Conservation (phyloP, 2,797 vertebrate species). For the Chromobotia macracanthus region DNA sequence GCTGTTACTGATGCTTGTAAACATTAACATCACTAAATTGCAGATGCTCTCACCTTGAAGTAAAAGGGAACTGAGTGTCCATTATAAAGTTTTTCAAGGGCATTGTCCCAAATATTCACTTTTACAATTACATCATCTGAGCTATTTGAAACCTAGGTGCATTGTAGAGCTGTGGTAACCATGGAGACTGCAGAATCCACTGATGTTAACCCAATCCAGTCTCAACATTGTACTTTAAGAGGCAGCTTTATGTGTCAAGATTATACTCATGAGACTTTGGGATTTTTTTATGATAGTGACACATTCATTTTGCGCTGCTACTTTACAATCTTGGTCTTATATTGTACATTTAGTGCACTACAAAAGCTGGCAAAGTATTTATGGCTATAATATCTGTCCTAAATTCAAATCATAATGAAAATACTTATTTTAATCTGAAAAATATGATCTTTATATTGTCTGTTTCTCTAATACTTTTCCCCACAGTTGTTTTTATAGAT, state of each 20-base stretch:
- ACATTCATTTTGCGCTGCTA: neutral
- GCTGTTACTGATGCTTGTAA: too few relatives aligned
- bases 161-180: slow-evolving; percentile 17
- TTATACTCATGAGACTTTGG: neutral
- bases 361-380: neutral
- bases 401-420: neutral
- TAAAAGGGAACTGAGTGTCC: neutral
- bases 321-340: too few relatives aligned
- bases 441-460: too few relatives aligned
- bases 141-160: slow-evolving; percentile 27
- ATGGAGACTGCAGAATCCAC: slow-evolving; percentile 40
- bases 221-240: slow-evolving; percentile 2
- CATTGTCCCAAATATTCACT: slow-evolving; percentile 10
- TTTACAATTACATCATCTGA: slow-evolving; percentile 9
- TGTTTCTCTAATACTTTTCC: too few relatives aligned
- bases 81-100: neutral
- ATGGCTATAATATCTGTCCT: neutral
- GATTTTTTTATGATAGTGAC: neutral
- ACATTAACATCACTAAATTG: neutral
- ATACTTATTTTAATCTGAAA: neutral
- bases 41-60: neutral
- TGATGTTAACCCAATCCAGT: slow-evolving; percentile 25
- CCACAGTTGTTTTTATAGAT: too few relatives aligned
- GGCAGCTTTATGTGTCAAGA: slow-evolving; percentile 11
- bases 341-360: neutral